Evolutionary conservation across 2,888 invertebrate species (phyloP), one percentile per base, ranked within the genome.

Genomic region (Apantesis nais): DNA sequence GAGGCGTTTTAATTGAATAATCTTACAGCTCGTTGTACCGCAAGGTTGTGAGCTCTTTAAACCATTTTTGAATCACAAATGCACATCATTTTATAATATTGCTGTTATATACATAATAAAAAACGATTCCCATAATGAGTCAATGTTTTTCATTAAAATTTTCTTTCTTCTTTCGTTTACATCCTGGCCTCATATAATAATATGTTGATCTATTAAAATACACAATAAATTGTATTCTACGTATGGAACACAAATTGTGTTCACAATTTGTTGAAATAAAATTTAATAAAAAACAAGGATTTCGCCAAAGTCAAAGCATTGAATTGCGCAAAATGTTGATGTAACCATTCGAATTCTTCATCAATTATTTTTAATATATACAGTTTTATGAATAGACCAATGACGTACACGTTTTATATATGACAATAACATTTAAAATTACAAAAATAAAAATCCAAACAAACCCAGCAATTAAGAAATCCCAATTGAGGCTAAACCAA

Each of bases 1-100:
- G 64, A 68, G 58, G 66, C 64, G 60, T 67, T 66, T 34, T 74
- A 78, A 80, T 80, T 62, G 69, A 74, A 80, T 78, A 80, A 80
- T 80, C 61, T 75, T 77, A 70, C 58, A 68, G 70, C 37, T 66
- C 39, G 39, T 72, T 78, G 72, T 74, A 65, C 39, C 55, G 66
- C 73, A 79, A 75, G 79, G 75, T 55, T 75, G 29, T 29, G 68
- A 58, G 48, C 34, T 66, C 52, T 67, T 71, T 64, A 64, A 52
- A 52, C 34, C n/a, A 22, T 65, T 52, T 64, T 44, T 29, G 31
- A 52, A 37, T 62, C 37, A 62, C 31, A 31, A 31, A 22, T 11
- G 48, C 29, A 48, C n/a, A 22, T 2, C 19, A 44, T 44, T 63
- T 44, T 52, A n/a, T 34, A 52, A 52, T 11, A 41, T 29, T 44